Evolutionary conservation across 2,113 vertebrate species (phyloP).

Genomic region (Anolis carolinensis): DNA sequence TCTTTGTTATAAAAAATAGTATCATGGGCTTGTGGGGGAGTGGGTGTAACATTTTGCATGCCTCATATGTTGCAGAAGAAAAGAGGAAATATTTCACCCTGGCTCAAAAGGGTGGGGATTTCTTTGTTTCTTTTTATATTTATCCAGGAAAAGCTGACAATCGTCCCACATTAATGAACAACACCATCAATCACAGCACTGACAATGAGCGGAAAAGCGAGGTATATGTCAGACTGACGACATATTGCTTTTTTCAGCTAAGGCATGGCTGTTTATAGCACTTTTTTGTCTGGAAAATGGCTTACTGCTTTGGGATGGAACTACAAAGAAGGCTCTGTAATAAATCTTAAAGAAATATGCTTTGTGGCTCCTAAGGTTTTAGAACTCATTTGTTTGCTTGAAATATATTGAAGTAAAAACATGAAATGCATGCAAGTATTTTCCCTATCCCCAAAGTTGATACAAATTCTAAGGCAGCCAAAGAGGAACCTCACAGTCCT

Average conservation of each 20-base stretch:
- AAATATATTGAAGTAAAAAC: neutral
- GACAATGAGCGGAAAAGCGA: conserved; percentile 98
- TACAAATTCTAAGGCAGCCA: neutral
- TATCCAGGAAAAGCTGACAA: conserved; percentile 98
- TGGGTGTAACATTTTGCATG: conserved; percentile 70
- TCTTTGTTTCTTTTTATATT: conserved; percentile 99
- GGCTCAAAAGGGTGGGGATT: conserved; percentile 86
- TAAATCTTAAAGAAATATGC: conserved; percentile 64
- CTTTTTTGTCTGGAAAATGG: conserved; percentile 78
- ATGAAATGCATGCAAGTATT: neutral
- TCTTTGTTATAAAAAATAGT: conserved; percentile 67
- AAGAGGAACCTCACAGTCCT: neutral
- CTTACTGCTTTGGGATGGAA: conserved; percentile 71
- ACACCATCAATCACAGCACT: conserved; percentile 92
- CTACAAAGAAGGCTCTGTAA: conserved; percentile 79
- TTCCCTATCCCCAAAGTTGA: neutral
- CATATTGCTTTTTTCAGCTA: conserved; percentile 82
- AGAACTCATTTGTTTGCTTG: conserved; percentile 21
- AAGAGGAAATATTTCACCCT: conserved; percentile 86
- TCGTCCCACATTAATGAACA: conserved; percentile 96
- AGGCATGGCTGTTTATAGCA: conserved; percentile 85
- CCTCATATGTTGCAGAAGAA: conserved; percentile 75
- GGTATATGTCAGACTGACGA: conserved; percentile 85
- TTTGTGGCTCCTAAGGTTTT: conserved; percentile 64
- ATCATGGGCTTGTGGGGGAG: conserved; percentile 69